phyloP scores from a whole-genome alignment of 2,888 invertebrate genomes.

The Polymixis flavicincta region DNA sequence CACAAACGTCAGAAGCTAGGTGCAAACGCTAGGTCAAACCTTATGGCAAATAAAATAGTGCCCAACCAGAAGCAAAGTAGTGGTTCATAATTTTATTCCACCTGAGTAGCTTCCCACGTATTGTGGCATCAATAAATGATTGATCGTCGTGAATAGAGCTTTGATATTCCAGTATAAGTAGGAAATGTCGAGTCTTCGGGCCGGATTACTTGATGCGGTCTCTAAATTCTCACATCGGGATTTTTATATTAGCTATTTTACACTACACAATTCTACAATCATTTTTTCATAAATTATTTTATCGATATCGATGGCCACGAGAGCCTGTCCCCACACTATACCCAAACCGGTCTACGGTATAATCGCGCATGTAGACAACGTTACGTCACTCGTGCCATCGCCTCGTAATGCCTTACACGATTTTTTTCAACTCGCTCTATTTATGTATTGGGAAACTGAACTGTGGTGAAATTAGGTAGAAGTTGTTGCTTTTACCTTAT shows the following conservation, averaged over 20 bases:
- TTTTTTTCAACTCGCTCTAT: constrained; percentile 48
- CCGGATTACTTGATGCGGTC: background rate
- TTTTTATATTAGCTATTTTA: too few relatives aligned
- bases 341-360: constrained; percentile 71
- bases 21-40: too few relatives aligned
- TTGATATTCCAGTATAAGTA: too few relatives aligned
- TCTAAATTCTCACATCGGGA: too few relatives aligned
- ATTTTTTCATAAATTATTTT: background rate
- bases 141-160: too few relatives aligned
- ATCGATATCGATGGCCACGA: constrained; percentile 9
- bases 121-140: too few relatives aligned
- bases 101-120: too few relatives aligned
- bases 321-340: constrained; percentile 60
- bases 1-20: too few relatives aligned
- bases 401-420: constrained; percentile 54
- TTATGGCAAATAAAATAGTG: too few relatives aligned
- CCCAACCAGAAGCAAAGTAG: too few relatives aligned
- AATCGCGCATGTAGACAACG: constrained; percentile 74
- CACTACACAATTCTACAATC: background rate
- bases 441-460: constrained; percentile 54
- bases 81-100: too few relatives aligned
- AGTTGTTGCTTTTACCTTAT: background rate
- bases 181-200: background rate
- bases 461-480: constrained; percentile 40
- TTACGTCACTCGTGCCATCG: constrained; percentile 73